Evolutionary conservation across 2,888 invertebrate genomes (phyloP).

Genomic region (Hofmannophila pseudospretella): DNA sequence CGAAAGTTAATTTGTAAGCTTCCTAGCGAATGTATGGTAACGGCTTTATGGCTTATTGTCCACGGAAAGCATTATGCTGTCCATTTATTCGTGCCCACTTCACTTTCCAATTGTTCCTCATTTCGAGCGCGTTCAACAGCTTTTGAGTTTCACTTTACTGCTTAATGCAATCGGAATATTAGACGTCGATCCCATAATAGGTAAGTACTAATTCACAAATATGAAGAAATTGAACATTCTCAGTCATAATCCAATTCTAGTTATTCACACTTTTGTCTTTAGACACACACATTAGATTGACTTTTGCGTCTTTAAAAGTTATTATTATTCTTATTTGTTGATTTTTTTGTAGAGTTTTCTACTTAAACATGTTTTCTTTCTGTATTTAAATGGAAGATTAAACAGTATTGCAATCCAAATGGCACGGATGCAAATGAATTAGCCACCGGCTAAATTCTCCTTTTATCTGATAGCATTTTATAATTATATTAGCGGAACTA

Average conservation of each 20-base stretch:
- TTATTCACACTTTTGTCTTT: too few species aligned
- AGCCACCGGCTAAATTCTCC: background rate
- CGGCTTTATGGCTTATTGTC: constrained; percentile 39
- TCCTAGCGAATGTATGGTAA: constrained; percentile 23
- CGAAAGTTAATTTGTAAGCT: constrained; percentile 26
- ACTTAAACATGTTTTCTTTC: too few species aligned
- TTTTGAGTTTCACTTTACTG: constrained; percentile 27
- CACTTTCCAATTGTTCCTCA: constrained; percentile 33
- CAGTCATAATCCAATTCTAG: too few species aligned
- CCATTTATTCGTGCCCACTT: constrained; percentile 34
- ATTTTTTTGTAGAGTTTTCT: too few species aligned
- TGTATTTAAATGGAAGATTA: constrained; percentile 1
- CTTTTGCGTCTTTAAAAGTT: too few species aligned
- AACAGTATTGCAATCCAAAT: background rate
- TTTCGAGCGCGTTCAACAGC: constrained; percentile 28
- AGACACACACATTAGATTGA: too few species aligned
- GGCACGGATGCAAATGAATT: background rate
- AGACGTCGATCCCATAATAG: too few species aligned
- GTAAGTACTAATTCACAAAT: too few species aligned
- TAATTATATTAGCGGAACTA: constrained; percentile 42
- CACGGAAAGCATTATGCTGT: constrained; percentile 31
- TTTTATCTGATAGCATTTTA: constrained; percentile 27
- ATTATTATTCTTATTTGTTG: too few species aligned
- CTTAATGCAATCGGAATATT: constrained; percentile 3
- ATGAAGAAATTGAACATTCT: too few species aligned